Evolutionary conservation across 1,140 invertebrate species (phyloP).

Genomic region (Pantala flavescens): DNA sequence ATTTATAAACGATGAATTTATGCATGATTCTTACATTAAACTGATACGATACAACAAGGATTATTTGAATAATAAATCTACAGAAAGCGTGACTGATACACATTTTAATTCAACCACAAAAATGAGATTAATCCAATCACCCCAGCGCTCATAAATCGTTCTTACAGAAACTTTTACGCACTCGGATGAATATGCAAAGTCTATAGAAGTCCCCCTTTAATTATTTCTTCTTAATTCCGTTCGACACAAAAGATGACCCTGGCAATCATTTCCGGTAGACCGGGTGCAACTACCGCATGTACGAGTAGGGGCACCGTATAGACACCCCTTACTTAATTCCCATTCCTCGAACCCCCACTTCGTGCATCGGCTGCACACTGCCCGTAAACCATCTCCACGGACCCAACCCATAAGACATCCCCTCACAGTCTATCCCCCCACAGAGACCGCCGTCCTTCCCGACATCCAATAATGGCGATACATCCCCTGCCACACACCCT

Average conservation of each 20-base stretch:
- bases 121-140: too few relatives aligned
- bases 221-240: too few relatives aligned
- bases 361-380: background rate
- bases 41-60: too few relatives aligned
- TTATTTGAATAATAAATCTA: too few relatives aligned
- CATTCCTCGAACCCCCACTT: background rate
- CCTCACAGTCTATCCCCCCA: background rate
- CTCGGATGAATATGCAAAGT: too few relatives aligned
- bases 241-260: background rate
- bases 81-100: too few relatives aligned
- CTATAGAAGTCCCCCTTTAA: too few relatives aligned
- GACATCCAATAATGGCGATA: background rate
- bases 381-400: background rate
- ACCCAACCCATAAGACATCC: background rate
- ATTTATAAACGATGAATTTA: too few relatives aligned
- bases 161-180: too few relatives aligned
- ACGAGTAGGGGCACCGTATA: background rate
- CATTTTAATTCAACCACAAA: too few relatives aligned
- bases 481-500: background rate
- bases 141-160: too few relatives aligned
- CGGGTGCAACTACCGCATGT: background rate
- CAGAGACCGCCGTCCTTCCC: background rate
- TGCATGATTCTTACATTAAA: too few relatives aligned
- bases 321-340: background rate
- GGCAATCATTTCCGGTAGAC: background rate